Conservation (phyloP, 2,113 vertebrate genomes). For the Leptobrachium leishanense region DNA sequence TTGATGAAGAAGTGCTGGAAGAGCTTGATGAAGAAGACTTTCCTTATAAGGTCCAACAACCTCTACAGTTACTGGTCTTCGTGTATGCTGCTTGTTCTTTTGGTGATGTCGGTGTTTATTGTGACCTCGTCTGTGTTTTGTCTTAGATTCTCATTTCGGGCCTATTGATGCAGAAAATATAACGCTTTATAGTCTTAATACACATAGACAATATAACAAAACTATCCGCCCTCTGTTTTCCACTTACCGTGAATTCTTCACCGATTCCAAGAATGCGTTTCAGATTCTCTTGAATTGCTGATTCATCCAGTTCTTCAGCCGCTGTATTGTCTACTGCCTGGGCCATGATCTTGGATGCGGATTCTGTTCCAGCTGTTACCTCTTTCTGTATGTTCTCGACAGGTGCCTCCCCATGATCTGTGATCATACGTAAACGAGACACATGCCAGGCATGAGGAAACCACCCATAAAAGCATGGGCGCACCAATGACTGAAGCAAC, state of each 20-base stretch:
- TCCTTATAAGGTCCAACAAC: not conserved
- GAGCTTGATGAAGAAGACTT: not conserved
- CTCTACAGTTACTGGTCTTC: not conserved
- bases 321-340: constrained; percentile 50
- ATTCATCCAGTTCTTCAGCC: constrained; percentile 49
- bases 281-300: constrained; percentile 64
- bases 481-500: not conserved
- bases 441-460: not conserved
- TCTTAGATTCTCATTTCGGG: not conserved
- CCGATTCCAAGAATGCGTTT: constrained; percentile 65
- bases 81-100: not conserved
- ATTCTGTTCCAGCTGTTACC: constrained; percentile 67
- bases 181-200: too few relatives aligned
- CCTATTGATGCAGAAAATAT: constrained; percentile 1
- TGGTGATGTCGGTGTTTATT: not conserved
- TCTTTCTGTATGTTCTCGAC: constrained; percentile 76
- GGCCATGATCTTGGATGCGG: constrained; percentile 68
- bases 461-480: not conserved
- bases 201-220: not conserved
- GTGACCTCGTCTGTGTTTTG: not conserved
- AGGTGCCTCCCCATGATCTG: constrained; percentile 57
- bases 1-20: constrained; percentile 7
- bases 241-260: constrained; percentile 54
- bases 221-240: not conserved
- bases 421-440: constrained; percentile 5